Percentiles rank a stretch among this genome's conserved stretches.
phyloP scores from a whole-genome alignment of 1,140 invertebrate species.

The Drosophila kepulauana region DNA sequence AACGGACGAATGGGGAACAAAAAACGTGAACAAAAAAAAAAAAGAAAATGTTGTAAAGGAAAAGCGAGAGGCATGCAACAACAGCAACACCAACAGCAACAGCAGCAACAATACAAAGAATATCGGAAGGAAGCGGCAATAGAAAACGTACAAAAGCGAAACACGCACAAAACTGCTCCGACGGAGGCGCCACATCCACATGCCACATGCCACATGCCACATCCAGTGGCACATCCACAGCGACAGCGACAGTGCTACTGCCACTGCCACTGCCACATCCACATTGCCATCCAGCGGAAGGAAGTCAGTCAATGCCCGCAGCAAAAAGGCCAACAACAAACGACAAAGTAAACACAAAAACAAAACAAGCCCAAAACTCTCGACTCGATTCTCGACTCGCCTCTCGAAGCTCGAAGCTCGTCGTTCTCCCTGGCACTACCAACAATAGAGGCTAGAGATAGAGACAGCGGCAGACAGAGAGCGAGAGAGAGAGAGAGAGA shows the following conservation, averaged over 20 bases:
- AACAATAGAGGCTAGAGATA: slow-evolving; percentile 1
- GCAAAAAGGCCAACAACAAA: slow-evolving; percentile 70
- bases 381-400: not conserved
- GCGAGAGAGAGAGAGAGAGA: not conserved
- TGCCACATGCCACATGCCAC: slow-evolving; percentile 37
- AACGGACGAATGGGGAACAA: slow-evolving; percentile 15
- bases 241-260: slow-evolving; percentile 2
- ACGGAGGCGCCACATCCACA: slow-evolving; percentile 44
- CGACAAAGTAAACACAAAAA: slow-evolving; percentile 79
- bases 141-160: slow-evolving; percentile 72
- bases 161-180: slow-evolving; percentile 57
- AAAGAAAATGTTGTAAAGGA: slow-evolving; percentile 50
- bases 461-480: not conserved
- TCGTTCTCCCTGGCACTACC: not conserved
- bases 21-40: slow-evolving; percentile 1
- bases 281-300: slow-evolving; percentile 50
- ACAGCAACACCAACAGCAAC: slow-evolving; percentile 6
- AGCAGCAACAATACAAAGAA: slow-evolving; percentile 38
- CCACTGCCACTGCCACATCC: slow-evolving; percentile 10
- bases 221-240: slow-evolving; percentile 27
- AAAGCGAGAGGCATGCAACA: slow-evolving; percentile 1
- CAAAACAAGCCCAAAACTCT: slow-evolving; percentile 52
- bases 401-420: not conserved
- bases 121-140: slow-evolving; percentile 77
- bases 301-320: slow-evolving; percentile 81